Percentiles rank a stretch among this genome's conserved stretches.
These are phyloP conservation scores for Cyclargus thomasi DNA, from an alignment of 1,140 invertebrate species.

Conservation along the genomic window DNA sequence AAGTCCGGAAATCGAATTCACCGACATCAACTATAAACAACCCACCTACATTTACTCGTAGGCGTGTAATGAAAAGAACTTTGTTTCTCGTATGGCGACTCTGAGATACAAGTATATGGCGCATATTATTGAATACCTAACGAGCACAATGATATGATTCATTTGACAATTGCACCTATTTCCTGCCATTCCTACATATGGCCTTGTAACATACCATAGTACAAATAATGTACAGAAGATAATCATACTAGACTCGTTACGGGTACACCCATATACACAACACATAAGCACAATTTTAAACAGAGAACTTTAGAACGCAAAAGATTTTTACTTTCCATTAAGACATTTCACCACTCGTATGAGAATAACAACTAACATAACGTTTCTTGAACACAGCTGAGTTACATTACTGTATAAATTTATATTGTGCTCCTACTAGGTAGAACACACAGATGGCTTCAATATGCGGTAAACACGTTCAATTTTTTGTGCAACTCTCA, in stretches of 20 bases:
- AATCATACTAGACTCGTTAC: no score
- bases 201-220: background rate
- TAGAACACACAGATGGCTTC: background rate
- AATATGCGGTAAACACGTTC: background rate
- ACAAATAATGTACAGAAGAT: no score
- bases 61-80: background rate
- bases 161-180: constrained; percentile 8
- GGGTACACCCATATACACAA: no score
- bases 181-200: constrained; percentile 9
- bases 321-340: no score
- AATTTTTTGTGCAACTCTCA: background rate
- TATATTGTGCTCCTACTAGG: background rate
- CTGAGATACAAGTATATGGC: background rate
- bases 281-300: no score
- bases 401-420: no score
- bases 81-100: background rate
- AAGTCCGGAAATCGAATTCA: background rate
- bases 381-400: no score
- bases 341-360: no score
- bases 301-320: no score
- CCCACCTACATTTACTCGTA: background rate
- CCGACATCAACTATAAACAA: background rate
- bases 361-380: no score
- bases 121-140: constrained; percentile 6
- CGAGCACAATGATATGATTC: constrained; percentile 9